phyloP scores from a whole-genome alignment of 1,140 invertebrate genomes.

The Bicyclus anynana region DNA sequence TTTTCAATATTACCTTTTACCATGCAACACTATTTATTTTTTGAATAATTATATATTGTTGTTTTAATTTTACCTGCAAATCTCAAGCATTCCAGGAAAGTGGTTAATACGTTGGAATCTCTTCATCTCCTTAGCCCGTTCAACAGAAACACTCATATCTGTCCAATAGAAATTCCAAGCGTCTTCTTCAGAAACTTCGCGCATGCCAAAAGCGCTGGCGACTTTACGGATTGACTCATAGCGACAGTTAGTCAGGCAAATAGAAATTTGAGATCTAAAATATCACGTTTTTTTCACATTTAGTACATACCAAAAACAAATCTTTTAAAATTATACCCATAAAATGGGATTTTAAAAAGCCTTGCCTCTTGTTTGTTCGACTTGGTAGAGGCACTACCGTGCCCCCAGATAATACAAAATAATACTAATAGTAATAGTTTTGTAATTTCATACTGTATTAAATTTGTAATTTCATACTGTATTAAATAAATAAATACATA shows the following conservation, averaged over 20 bases:
- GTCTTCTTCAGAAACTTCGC: slow-evolving; percentile 87
- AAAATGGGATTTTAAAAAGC: too few species aligned
- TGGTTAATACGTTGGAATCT: slow-evolving; percentile 94
- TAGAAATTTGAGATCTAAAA: slow-evolving; percentile 74
- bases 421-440: too few species aligned
- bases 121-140: slow-evolving; percentile 92
- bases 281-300: not conserved
- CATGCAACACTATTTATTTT: not conserved
- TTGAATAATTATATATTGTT: not conserved
- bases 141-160: slow-evolving; percentile 88
- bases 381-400: too few species aligned
- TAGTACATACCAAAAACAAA: too few species aligned
- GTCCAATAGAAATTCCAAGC: slow-evolving; percentile 95
- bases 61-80: slow-evolving; percentile 79
- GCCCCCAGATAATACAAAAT: too few species aligned
- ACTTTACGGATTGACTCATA: slow-evolving; percentile 85
- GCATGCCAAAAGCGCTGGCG: slow-evolving; percentile 86
- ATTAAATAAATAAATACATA: too few species aligned
- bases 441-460: too few species aligned
- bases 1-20: not conserved
- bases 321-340: not conserved
- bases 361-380: too few species aligned
- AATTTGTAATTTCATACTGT: too few species aligned
- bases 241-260: slow-evolving; percentile 86
- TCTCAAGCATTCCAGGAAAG: slow-evolving; percentile 95